Conservation (phyloP, 2,888 invertebrate genomes). For the Nesidiocoris tenuis region DNA sequence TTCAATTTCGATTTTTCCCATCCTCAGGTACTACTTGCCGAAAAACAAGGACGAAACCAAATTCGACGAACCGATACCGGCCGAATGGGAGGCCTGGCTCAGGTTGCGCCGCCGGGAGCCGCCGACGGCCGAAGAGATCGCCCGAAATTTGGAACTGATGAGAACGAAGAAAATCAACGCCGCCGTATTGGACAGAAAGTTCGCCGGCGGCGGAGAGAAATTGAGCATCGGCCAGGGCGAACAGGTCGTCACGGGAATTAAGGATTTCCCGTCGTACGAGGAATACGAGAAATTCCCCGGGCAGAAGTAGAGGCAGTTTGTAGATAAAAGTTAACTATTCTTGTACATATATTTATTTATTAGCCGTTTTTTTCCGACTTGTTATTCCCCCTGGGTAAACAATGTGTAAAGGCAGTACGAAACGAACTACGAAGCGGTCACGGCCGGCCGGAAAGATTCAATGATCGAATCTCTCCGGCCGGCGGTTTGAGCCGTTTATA, state of each 20-base stretch:
- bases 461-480: too few relatives aligned
- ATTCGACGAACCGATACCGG: constrained; percentile 72
- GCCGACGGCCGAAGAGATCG: constrained; percentile 72
- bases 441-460: too few relatives aligned
- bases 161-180: constrained; percentile 75
- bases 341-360: too few relatives aligned
- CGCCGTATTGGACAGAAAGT: constrained; percentile 64
- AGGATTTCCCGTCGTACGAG: constrained; percentile 60
- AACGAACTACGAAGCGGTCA: too few relatives aligned
- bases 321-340: too few relatives aligned
- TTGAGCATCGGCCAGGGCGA: constrained; percentile 52
- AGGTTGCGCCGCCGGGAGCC: constrained; percentile 65
- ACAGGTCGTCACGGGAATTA: constrained; percentile 53
- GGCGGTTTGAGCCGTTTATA: too few relatives aligned
- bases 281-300: constrained; percentile 64
- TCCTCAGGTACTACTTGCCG: constrained; percentile 48
- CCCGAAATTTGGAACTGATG: constrained; percentile 68
- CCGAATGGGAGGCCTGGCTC: constrained; percentile 89
- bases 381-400: too few relatives aligned
- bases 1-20: too few relatives aligned
- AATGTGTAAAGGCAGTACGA: too few relatives aligned
- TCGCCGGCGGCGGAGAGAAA: constrained; percentile 55
- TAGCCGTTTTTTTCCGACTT: too few relatives aligned
- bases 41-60: constrained; percentile 56
- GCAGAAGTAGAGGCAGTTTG: too few relatives aligned